These are phyloP conservation scores for Exephanes ischioxanthus DNA, from an alignment of 2,888 invertebrate genomes.

Conservation along the genomic window DNA sequence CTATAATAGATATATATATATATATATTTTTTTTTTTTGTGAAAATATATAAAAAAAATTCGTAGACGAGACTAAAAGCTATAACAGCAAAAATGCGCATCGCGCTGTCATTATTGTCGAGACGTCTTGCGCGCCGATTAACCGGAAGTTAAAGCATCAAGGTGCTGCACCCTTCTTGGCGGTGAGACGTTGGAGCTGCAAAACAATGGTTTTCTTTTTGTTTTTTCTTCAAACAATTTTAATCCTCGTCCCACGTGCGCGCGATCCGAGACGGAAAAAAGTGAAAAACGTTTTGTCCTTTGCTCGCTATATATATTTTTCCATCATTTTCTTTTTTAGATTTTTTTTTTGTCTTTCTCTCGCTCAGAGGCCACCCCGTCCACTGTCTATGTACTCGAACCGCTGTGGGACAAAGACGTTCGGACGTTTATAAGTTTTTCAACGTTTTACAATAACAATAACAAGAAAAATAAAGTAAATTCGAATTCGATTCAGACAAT, in stretches of 20 bases:
- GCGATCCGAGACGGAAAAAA: constrained; percentile 15
- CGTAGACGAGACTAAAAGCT: neutral
- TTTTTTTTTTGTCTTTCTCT: constrained; percentile 46
- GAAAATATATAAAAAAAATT: neutral
- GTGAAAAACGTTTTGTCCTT: constrained; percentile 12
- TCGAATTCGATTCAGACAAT: neutral
- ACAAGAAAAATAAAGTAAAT: neutral
- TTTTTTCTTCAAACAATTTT: constrained; percentile 49
- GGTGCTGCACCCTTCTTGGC: constrained; percentile 82
- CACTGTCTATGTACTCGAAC: constrained; percentile 85
- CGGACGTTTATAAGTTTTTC: constrained; percentile 49
- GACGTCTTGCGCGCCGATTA: constrained; percentile 22
- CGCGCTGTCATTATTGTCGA: constrained; percentile 45
- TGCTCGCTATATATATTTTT: constrained; percentile 14
- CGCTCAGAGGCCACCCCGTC: constrained; percentile 82
- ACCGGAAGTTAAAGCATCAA: constrained; percentile 75
- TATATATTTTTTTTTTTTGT: neutral
- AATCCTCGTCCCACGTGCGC: constrained; percentile 28
- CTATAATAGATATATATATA: neutral
- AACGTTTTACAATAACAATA: neutral
- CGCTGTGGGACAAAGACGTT: constrained; percentile 79
- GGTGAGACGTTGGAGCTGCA: constrained; percentile 84
- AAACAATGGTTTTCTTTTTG: constrained; percentile 74
- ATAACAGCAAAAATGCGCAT: constrained; percentile 21
- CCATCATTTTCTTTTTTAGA: constrained; percentile 38